Conservation (phyloP, 2,797 vertebrate species). For the Eurystomus glaucurus region DNA sequence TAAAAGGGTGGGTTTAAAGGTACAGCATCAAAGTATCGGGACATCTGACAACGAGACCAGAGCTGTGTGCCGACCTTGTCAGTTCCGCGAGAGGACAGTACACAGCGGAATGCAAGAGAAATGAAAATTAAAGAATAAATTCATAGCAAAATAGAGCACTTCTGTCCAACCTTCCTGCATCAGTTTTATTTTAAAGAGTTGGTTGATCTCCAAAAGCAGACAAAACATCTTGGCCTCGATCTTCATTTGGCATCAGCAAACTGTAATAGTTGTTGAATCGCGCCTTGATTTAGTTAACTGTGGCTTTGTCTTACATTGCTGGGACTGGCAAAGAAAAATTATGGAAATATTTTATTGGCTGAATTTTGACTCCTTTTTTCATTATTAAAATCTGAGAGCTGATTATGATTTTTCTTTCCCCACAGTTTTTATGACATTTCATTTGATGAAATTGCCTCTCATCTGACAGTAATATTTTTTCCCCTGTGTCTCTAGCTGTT, state of each 20-base stretch:
- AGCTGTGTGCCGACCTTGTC: neutral
- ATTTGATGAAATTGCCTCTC: conserved; percentile 24
- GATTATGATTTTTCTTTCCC: conserved; percentile 20
- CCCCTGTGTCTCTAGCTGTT: conserved; percentile 10
- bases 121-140: neutral
- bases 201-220: conserved; percentile 47
- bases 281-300: conserved; percentile 39
- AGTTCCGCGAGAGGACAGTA: neutral
- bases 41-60: neutral
- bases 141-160: neutral
- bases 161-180: neutral
- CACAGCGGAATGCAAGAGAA: neutral
- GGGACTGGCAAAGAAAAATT: conserved; percentile 32
- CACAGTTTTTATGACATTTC: neutral
- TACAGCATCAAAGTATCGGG: neutral
- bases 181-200: conserved; percentile 35
- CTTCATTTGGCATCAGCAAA: conserved; percentile 40
- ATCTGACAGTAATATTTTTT: conserved; percentile 6
- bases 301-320: conserved; percentile 18
- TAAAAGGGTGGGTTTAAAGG: neutral
- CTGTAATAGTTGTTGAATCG: conserved; percentile 59
- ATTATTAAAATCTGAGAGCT: conserved; percentile 22
- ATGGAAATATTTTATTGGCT: conserved; percentile 29
- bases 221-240: conserved; percentile 42
- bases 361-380: conserved; percentile 33